phyloP scores from a whole-genome alignment of 2,797 vertebrate genomes.

The Spatula versicolor region DNA sequence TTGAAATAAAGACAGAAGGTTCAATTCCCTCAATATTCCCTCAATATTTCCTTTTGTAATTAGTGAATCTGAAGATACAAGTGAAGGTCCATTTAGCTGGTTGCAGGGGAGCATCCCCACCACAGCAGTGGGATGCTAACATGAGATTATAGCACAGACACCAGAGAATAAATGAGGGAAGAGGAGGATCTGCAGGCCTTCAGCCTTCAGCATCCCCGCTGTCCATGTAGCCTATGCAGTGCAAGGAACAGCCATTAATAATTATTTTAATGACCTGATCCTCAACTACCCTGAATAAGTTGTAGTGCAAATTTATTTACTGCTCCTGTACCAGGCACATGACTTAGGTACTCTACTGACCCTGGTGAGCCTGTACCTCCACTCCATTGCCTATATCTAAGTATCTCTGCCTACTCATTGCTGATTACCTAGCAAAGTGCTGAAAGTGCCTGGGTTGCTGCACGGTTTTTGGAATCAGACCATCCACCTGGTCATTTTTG shows the following conservation, averaged over 20 bases:
- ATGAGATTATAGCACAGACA: background rate
- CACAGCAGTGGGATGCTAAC: background rate
- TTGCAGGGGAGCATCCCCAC: background rate
- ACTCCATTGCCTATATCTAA: background rate
- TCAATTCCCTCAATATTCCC: background rate
- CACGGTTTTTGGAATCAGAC: background rate
- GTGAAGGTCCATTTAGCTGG: background rate
- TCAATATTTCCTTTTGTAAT: background rate
- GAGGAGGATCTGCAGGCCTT: background rate
- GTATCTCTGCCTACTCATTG: background rate
- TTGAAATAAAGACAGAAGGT: background rate
- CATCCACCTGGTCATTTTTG: background rate
- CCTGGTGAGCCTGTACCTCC: background rate
- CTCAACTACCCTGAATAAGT: background rate
- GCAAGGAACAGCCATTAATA: background rate
- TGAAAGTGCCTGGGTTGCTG: background rate
- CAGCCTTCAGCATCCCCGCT: background rate
- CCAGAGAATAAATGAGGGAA: background rate
- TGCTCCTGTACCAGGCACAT: fast-evolving
- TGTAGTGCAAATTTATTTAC: fast-evolving
- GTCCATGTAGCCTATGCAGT: fast-evolving
- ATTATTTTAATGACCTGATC: background rate
- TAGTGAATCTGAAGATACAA: background rate
- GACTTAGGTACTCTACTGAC: background rate
- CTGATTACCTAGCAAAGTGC: background rate